Conservation (phyloP, 1,140 invertebrate species). For the Bombus impatiens region DNA sequence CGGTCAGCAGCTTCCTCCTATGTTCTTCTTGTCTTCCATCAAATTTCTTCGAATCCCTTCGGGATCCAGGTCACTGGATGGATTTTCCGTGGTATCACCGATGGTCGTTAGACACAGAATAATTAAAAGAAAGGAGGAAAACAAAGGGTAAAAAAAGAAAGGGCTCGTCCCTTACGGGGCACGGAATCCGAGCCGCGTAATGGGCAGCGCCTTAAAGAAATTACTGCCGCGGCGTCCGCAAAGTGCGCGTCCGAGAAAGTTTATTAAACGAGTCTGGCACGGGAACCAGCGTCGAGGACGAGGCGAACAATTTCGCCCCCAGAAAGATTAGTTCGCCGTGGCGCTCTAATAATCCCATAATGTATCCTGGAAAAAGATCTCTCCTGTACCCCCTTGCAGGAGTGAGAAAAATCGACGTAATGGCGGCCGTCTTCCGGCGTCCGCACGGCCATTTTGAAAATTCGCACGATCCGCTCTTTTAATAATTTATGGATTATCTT, state of each 20-base stretch:
- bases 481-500: constrained; percentile 57
- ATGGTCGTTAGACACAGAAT: constrained; percentile 43
- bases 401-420: constrained; percentile 43
- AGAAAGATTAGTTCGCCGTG: constrained; percentile 60
- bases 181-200: constrained; percentile 35
- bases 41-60: constrained; percentile 23
- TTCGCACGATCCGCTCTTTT: constrained; percentile 38
- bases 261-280: constrained; percentile 60
- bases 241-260: constrained; percentile 48
- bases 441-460: constrained; percentile 33
- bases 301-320: constrained; percentile 54
- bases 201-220: constrained; percentile 61
- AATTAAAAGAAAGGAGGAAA: constrained; percentile 22
- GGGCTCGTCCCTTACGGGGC: not conserved
- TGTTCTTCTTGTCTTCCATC: not conserved
- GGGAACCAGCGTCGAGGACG: constrained; percentile 36
- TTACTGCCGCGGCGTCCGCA: constrained; percentile 53
- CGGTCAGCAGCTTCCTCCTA: not conserved
- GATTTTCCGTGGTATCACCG: not conserved
- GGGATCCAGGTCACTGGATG: not conserved
- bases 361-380: constrained; percentile 34
- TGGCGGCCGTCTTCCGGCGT: constrained; percentile 7
- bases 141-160: not conserved
- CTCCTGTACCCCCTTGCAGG: not conserved
- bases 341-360: constrained; percentile 62